phyloP scores from a whole-genome alignment of 2,888 invertebrate genomes.

The Bembecia ichneumoniformis region DNA sequence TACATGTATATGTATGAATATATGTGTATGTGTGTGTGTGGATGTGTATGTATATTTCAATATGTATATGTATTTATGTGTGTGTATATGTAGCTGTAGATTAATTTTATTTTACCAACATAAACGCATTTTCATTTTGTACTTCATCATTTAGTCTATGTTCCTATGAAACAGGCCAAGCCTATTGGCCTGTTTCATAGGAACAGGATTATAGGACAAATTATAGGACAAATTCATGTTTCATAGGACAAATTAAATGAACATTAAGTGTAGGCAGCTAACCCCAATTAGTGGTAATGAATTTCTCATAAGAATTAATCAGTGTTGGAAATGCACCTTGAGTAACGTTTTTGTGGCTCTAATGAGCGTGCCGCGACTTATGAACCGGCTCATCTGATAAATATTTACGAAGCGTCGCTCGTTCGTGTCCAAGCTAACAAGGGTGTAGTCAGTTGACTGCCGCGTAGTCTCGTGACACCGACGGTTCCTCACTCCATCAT shows the following conservation, averaged over 20 bases:
- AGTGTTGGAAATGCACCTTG: slow-evolving; percentile 15
- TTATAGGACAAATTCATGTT: no score
- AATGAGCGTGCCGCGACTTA: slow-evolving; percentile 11
- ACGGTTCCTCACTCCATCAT: slow-evolving; percentile 16
- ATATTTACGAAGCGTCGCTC: slow-evolving; percentile 35
- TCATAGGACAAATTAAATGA: slow-evolving; percentile 10
- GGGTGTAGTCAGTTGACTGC: slow-evolving; percentile 7
- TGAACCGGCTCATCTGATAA: slow-evolving; percentile 21
- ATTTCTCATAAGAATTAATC: slow-evolving; percentile 17
- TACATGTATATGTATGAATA: no score
- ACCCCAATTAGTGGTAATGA: slow-evolving; percentile 11
- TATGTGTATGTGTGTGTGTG: no score
- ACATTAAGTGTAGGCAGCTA: slow-evolving; percentile 7
- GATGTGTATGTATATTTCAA: no score
- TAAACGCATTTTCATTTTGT: no score
- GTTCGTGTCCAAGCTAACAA: slow-evolving; percentile 28
- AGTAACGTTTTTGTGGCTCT: slow-evolving; percentile 20
- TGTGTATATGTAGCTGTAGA: no score
- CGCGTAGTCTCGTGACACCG: slow-evolving; percentile 11
- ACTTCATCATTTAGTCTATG: no score
- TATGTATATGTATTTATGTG: no score
- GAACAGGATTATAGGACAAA: no score
- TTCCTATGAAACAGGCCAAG: no score
- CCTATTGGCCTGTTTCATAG: no score
- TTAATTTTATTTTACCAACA: no score